A percentile compares a stretch with the other conserved stretches of the same genome.
These are phyloP conservation scores for Mus spretus DNA, from an alignment of 2,797 vertebrate genomes.

Conservation along the genomic window DNA sequence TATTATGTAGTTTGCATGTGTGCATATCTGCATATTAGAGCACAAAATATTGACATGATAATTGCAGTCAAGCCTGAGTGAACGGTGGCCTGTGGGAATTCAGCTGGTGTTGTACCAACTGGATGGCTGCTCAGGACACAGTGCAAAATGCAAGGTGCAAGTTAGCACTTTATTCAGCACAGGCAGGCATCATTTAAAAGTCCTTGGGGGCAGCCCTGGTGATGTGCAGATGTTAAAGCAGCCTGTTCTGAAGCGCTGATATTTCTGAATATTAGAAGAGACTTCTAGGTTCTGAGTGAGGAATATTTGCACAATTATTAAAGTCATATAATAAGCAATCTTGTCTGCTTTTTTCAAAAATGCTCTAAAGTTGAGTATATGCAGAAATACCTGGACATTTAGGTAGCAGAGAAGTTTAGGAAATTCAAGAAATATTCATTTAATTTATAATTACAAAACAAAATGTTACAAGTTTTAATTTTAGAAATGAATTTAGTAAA, in stretches of 20 bases:
- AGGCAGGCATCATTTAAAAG: constrained; percentile 95
- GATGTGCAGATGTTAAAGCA: constrained; percentile 95
- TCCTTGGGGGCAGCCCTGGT: constrained; percentile 93
- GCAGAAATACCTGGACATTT: constrained; percentile 66
- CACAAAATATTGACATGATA: constrained; percentile 99
- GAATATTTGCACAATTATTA: constrained; percentile 86
- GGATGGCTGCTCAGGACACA: constrained; percentile 97
- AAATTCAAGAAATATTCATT: constrained; percentile 69
- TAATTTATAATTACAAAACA: constrained; percentile 73
- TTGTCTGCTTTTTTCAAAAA: constrained; percentile 67
- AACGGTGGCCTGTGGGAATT: constrained; percentile 93
- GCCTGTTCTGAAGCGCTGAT: constrained; percentile 93
- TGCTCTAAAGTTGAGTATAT: constrained; percentile 56
- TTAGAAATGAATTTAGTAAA: constrained; percentile 52
- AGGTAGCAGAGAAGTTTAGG: constrained; percentile 69
- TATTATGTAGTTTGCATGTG: constrained; percentile 93
- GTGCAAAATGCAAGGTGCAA: constrained; percentile 95
- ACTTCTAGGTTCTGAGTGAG: constrained; percentile 87
- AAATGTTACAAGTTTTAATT: constrained; percentile 68
- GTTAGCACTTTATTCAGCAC: constrained; percentile 94
- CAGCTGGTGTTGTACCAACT: constrained; percentile 95
- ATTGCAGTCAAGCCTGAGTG: constrained; percentile 96
- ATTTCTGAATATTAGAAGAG: constrained; percentile 89
- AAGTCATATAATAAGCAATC: constrained; percentile 69
- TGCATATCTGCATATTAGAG: constrained; percentile 93